Evolutionary conservation across 2,113 vertebrate genomes (phyloP), one percentile per base, ranked within the genome.

Genomic region (Mustela lutreola): DNA sequence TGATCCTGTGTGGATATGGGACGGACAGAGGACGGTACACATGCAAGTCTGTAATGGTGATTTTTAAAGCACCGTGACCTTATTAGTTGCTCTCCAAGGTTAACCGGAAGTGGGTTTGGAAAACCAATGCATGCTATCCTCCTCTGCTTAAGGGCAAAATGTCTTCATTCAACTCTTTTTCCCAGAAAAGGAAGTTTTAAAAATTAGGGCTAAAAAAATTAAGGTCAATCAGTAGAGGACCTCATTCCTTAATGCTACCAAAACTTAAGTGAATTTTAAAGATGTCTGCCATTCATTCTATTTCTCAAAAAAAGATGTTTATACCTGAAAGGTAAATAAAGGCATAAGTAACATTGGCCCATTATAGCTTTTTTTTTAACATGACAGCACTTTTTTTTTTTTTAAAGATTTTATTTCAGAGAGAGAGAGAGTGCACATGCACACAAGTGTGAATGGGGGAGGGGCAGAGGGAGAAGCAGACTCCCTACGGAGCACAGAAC

Each of bases 21-120:
- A 24, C 21, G 80, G 18, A 7, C 39, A 58, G 21, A 53, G 62
- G 42, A 50, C 19, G 45, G 50, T 33, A 0, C 0, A 7, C 31
- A 0, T 4, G 5, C 0, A 0, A 93, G 8, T 2, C 1, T 65
- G 0, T 28, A 48, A 33, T 0, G 9, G 26, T 7, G 42, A 26
- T 9, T 4, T 11, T 39, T 14, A 39, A 92, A 50, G 39, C 7
- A 33, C 11, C 10, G 80, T 33, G 42, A 18, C 26, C 15, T 39
- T 42, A 11, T 33, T 7, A 65, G 11, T 4, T 75, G 48, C 56
- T 80, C 65, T 58, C 48, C 48, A 19, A 24, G 11, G 21, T 45
- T 12, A 31, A 26, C 0, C 7, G 21, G 11, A 48, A 39, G 5
- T 18, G 39, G 1, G n/a, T 24, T 21, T n/a, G n/a, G 39, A 67